Percentiles rank a stretch among this genome's conserved stretches.
Conservation (phyloP, 2,113 vertebrate genomes). For the Panthera uncia region DNA sequence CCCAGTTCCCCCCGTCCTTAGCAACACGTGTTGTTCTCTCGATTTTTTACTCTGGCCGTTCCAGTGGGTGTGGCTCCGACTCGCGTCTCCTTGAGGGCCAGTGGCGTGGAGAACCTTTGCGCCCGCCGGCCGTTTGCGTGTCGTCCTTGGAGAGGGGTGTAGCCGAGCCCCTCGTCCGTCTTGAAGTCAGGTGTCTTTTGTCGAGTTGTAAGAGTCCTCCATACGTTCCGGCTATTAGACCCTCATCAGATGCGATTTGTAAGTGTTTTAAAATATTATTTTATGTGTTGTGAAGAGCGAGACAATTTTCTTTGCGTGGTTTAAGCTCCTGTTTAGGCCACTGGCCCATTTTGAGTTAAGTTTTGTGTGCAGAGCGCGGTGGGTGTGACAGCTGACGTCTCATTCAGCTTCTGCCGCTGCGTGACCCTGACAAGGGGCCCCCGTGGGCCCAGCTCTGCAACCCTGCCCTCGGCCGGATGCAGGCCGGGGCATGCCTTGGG, state of each 20-base stretch:
- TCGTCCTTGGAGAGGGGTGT: background rate
- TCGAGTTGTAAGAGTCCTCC: background rate
- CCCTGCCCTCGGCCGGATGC: background rate
- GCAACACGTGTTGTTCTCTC: background rate
- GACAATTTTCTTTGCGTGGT: background rate
- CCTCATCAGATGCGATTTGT: background rate
- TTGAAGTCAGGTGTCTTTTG: background rate
- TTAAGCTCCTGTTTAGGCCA: background rate
- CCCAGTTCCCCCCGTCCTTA: background rate
- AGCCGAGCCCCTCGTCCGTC: background rate
- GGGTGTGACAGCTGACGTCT: background rate
- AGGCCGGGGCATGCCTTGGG: background rate
- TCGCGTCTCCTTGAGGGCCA: accelerated
- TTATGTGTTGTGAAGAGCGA: background rate
- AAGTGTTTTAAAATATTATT: background rate
- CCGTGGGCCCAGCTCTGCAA: background rate
- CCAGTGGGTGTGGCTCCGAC: no score
- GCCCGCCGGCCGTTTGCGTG: accelerated
- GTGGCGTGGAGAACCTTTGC: background rate
- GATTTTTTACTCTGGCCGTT: background rate
- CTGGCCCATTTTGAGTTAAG: background rate
- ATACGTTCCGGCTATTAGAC: background rate
- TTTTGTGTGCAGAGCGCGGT: background rate
- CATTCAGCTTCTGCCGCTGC: background rate
- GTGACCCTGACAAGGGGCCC: background rate